Conservation (phyloP, 2,113 vertebrate genomes). For the Bos indicus region DNA sequence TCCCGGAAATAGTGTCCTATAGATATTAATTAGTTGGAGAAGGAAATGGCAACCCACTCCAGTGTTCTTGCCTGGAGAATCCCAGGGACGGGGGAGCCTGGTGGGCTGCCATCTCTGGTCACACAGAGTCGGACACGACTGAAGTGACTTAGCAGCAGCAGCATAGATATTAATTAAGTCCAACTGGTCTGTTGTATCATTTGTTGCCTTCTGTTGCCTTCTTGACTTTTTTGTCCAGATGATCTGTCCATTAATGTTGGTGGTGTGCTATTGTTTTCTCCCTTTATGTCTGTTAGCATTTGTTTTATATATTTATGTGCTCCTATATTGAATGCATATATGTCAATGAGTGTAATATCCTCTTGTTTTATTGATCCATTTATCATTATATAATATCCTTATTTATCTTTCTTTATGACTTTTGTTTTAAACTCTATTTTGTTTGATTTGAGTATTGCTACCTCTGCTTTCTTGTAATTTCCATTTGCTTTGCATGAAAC, state of each 20-base stretch:
- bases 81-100: too few species aligned
- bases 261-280: background rate
- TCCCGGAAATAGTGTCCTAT: background rate
- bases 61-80: too few species aligned
- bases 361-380: background rate
- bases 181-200: background rate
- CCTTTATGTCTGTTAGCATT: background rate
- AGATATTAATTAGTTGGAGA: too few species aligned
- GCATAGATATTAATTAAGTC: background rate
- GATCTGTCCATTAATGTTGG: background rate
- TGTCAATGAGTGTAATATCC: background rate
- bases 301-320: background rate
- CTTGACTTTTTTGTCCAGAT: background rate
- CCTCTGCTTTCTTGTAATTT: background rate
- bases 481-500: background rate
- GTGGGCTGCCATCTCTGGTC: background rate
- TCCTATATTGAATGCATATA: background rate
- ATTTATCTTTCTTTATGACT: background rate
- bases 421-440: background rate
- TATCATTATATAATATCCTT: background rate
- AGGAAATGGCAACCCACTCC: too few species aligned
- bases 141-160: too few species aligned
- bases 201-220: background rate
- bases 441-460: background rate
- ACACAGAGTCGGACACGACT: background rate